Percentiles rank a stretch among this genome's conserved stretches.
phyloP scores from a whole-genome alignment of 2,113 vertebrate genomes.

The Forbesichthys agassizii region DNA sequence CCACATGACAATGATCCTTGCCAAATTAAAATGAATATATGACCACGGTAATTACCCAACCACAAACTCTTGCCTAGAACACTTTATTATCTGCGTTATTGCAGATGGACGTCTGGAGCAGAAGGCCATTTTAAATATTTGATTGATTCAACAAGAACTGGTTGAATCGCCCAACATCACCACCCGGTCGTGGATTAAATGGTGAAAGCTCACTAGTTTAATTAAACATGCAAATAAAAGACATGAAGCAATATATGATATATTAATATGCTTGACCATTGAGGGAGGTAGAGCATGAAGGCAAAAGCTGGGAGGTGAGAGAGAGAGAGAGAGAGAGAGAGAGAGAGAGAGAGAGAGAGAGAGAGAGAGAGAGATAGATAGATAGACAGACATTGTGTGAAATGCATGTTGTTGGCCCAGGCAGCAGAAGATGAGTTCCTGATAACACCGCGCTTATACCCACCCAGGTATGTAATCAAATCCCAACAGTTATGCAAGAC shows the following conservation, averaged over 20 bases:
- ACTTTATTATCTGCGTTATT: constrained; percentile 51
- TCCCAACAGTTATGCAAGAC: constrained; percentile 9
- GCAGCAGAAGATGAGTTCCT: constrained; percentile 56
- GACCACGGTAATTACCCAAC: constrained; percentile 40
- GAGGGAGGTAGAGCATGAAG: neutral
- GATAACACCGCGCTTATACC: constrained; percentile 45
- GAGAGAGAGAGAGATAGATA: no score
- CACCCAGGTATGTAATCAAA: constrained; percentile 64
- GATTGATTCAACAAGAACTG: constrained; percentile 66
- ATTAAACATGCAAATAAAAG: constrained; percentile 31
- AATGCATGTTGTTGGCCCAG: constrained; percentile 40
- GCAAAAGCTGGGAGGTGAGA: neutral
- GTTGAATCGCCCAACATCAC: neutral
- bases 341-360: no score
- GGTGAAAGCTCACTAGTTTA: constrained; percentile 56
- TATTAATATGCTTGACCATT: constrained; percentile 18
- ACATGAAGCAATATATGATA: constrained; percentile 23
- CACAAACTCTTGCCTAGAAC: constrained; percentile 44
- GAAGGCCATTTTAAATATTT: constrained; percentile 66
- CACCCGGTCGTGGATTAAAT: constrained; percentile 52
- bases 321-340: neutral
- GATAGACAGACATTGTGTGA: no score
- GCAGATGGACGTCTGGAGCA: constrained; percentile 49
- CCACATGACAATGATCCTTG: constrained; percentile 36
- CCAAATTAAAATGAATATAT: constrained; percentile 61